phyloP scores from a whole-genome alignment of 1,140 invertebrate genomes.

The Cydia splendana region DNA sequence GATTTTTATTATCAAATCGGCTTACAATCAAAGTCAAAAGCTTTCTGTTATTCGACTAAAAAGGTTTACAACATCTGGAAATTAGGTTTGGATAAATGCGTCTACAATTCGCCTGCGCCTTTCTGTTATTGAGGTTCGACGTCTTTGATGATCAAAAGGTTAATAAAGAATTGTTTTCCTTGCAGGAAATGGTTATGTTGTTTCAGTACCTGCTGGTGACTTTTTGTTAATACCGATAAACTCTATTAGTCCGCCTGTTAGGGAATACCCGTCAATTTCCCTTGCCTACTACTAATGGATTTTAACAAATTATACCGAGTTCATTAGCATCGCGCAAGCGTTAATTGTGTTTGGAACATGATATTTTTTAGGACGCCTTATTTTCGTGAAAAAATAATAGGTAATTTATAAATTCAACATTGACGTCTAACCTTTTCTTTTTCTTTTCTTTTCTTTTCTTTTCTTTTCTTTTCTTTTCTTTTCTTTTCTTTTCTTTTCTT shows the following conservation, averaged over 20 bases:
- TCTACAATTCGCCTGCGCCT: too few species aligned
- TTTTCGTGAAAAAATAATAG: neutral
- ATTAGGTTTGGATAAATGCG: too few species aligned
- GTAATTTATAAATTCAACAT: neutral
- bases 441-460: too few species aligned
- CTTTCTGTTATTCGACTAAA: neutral
- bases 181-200: neutral
- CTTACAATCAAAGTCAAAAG: neutral
- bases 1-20: too few species aligned
- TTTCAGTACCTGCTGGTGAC: neutral
- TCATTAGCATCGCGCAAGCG: neutral
- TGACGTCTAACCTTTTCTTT: too few species aligned
- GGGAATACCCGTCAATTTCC: neutral
- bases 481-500: too few species aligned
- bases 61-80: too few species aligned
- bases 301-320: neutral
- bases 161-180: neutral
- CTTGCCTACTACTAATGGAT: neutral
- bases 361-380: neutral
- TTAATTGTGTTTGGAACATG: conserved; percentile 1
- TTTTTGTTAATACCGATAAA: neutral
- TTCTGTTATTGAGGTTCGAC: neutral
- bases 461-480: too few species aligned
- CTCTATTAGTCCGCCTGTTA: neutral
- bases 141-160: neutral